These are phyloP conservation scores for Notothenia coriiceps DNA, from an alignment of 2,113 vertebrate species.

Conservation along the genomic window DNA sequence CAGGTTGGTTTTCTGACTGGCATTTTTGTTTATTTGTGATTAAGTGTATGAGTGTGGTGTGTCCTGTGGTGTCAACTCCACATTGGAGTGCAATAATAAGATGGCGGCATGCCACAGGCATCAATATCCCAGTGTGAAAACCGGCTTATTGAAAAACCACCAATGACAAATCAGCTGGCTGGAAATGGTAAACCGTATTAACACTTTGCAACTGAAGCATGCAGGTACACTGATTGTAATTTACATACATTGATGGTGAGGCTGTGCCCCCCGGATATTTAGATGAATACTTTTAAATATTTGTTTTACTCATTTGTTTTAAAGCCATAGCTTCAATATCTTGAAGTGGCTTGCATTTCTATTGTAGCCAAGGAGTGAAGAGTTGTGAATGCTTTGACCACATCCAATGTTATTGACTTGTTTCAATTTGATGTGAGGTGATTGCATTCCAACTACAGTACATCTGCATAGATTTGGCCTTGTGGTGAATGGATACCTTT, in stretches of 20 bases:
- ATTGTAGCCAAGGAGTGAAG: not conserved
- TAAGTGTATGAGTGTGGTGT: not conserved
- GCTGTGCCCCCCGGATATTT: not conserved
- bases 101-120: slow-evolving; percentile 10
- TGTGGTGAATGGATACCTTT: not conserved
- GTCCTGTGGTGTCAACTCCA: not conserved
- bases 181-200: not conserved
- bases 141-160: not conserved
- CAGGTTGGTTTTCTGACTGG: not conserved
- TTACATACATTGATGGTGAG: not conserved
- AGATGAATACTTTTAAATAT: not conserved
- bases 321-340: not conserved
- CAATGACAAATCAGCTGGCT: not conserved
- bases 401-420: not conserved
- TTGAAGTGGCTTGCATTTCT: not conserved
- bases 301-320: not conserved
- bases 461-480: not conserved
- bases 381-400: not conserved
- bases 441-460: not conserved
- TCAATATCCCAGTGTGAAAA: not conserved
- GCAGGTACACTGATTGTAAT: not conserved
- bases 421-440: not conserved
- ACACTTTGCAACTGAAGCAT: not conserved
- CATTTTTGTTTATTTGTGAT: slow-evolving; percentile 6
- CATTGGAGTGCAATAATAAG: slow-evolving; percentile 1